Conservation (phyloP, 2,797 vertebrate species). For the Corythornis leucogaster region DNA sequence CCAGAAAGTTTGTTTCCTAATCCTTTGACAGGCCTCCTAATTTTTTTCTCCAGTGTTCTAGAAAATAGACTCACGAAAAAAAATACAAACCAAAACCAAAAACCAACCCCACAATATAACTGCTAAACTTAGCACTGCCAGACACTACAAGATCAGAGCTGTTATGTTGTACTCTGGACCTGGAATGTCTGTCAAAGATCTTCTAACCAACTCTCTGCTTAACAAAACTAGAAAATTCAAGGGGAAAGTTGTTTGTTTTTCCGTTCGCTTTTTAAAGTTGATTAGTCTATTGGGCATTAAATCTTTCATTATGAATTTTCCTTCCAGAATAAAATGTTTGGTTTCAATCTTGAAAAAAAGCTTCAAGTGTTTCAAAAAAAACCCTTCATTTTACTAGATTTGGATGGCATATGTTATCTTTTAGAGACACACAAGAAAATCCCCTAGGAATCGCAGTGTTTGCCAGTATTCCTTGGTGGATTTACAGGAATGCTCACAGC, state of each 20-base stretch:
- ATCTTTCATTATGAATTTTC: conserved; percentile 58
- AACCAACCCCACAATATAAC: neutral
- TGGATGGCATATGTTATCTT: conserved; percentile 13
- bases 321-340: conserved; percentile 42
- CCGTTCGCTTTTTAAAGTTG: neutral
- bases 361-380: neutral
- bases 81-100: neutral
- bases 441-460: neutral
- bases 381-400: conserved; percentile 35
- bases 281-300: conserved; percentile 61
- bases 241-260: neutral
- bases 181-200: conserved; percentile 57
- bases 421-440: neutral
- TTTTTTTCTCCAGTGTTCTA: conserved; percentile 42
- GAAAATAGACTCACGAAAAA: neutral
- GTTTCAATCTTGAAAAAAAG: neutral
- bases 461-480: neutral
- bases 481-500: neutral
- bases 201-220: conserved; percentile 50
- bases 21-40: conserved; percentile 30
- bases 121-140: conserved; percentile 71
- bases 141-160: conserved; percentile 65
- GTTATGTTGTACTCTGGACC: conserved; percentile 32
- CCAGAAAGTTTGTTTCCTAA: conserved; percentile 51
- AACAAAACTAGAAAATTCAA: conserved; percentile 23